phyloP scores from a whole-genome alignment of 2,797 vertebrate species.

The Eremophila alpestris region DNA sequence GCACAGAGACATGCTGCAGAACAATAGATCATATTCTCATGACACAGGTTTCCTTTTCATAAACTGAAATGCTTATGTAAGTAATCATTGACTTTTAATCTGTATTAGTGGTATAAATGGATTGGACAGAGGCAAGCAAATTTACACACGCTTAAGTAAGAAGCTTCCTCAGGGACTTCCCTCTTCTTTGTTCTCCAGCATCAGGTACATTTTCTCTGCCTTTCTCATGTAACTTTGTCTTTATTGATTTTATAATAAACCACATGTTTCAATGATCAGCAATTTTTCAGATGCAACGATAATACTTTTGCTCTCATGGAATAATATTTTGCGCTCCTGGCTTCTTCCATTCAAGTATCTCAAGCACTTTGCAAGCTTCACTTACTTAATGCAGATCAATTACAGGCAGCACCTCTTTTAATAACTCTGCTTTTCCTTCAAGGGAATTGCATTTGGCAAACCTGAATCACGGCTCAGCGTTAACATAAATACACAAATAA shows the following conservation, averaged over 20 bases:
- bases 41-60: neutral
- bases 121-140: constrained; percentile 43
- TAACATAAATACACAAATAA: constrained; percentile 61
- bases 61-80: constrained; percentile 42
- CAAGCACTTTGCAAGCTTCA: constrained; percentile 43
- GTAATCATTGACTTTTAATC: constrained; percentile 59
- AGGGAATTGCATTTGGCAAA: constrained; percentile 51
- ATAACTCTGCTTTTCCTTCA: constrained; percentile 54
- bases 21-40: neutral
- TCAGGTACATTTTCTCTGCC: constrained; percentile 48
- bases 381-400: constrained; percentile 58
- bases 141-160: constrained; percentile 1
- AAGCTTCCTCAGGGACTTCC: constrained; percentile 27
- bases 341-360: constrained; percentile 30
- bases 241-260: constrained; percentile 71
- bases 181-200: constrained; percentile 34
- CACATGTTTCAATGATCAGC: constrained; percentile 63
- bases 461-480: neutral
- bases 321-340: constrained; percentile 58
- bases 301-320: constrained; percentile 70
- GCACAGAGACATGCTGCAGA: neutral
- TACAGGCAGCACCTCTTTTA: constrained; percentile 60
- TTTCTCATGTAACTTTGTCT: constrained; percentile 66
- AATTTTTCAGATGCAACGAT: constrained; percentile 68
- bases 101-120: constrained; percentile 51